A percentile compares a stretch with the other conserved stretches of the same genome.
Evolutionary conservation across 2,888 invertebrate species (phyloP).

Genomic region (Gortyna flavago): DNA sequence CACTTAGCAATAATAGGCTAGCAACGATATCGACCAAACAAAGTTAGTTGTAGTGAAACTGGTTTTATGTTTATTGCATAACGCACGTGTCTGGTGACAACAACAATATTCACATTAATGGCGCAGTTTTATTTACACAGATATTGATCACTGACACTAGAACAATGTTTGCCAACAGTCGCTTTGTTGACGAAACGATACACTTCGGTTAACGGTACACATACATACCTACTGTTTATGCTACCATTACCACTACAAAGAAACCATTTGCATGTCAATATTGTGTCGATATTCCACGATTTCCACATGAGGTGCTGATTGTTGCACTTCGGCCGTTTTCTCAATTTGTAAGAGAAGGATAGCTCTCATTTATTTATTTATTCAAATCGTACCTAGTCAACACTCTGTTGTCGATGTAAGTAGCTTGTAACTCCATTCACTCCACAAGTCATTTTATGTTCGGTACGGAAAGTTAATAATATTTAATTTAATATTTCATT

Average conservation of each 20-base stretch:
- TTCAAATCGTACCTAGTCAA: constrained; percentile 32
- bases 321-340: constrained; percentile 61
- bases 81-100: constrained; percentile 48
- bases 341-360: constrained; percentile 52
- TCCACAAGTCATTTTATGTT: not conserved
- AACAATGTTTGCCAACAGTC: constrained; percentile 71
- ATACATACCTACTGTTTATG: constrained; percentile 70
- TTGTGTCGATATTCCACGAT: constrained; percentile 70
- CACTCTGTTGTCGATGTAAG: constrained; percentile 6
- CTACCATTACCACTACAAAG: constrained; percentile 74
- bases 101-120: constrained; percentile 57
- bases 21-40: constrained; percentile 9
- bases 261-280: constrained; percentile 78
- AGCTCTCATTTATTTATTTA: constrained; percentile 53
- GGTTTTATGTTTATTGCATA: constrained; percentile 40
- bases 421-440: constrained; percentile 24
- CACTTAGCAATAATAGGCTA: constrained; percentile 10
- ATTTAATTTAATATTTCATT: constrained; percentile 3
- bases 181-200: constrained; percentile 75
- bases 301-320: constrained; percentile 65
- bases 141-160: constrained; percentile 66
- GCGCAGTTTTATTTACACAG: constrained; percentile 62
- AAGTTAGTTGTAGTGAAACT: constrained; percentile 30
- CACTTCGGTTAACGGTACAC: constrained; percentile 75
- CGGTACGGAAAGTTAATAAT: not conserved